Percentiles rank a stretch among this genome's conserved stretches.
These are phyloP conservation scores for Agriopis aurantiaria DNA, from an alignment of 2,888 invertebrate genomes.

Conservation along the genomic window DNA sequence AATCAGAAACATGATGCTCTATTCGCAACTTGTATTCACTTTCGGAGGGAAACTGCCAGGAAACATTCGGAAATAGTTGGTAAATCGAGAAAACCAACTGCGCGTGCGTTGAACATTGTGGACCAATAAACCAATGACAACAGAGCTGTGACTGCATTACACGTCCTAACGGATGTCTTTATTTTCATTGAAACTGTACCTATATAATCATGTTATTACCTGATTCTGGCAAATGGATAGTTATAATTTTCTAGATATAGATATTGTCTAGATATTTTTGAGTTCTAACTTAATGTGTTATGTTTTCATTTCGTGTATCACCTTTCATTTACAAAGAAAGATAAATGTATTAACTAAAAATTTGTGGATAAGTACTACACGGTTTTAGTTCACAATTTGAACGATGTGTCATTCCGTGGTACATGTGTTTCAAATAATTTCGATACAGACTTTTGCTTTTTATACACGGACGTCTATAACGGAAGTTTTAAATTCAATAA, in stretches of 20 bases:
- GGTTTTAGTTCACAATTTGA: not conserved
- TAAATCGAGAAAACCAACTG: not conserved
- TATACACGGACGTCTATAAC: conserved; percentile 22
- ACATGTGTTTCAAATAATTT: conserved; percentile 11
- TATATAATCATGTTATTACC: no score
- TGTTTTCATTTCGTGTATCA: no score
- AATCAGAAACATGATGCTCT: conserved; percentile 55
- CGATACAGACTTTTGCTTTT: conserved; percentile 11
- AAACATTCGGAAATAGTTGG: not conserved
- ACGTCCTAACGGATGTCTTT: not conserved
- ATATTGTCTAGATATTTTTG: no score
- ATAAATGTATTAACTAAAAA: no score
- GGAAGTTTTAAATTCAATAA: conserved; percentile 31
- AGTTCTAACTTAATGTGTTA: no score
- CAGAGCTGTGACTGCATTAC: not conserved
- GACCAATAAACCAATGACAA: not conserved
- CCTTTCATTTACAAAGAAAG: not conserved
- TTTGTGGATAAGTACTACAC: no score
- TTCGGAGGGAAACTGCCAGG: conserved; percentile 13
- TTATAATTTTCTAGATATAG: no score
- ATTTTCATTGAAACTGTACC: not conserved
- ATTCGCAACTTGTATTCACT: conserved; percentile 49
- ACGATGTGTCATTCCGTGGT: conserved; percentile 3
- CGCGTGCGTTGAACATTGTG: not conserved
- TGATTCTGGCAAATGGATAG: no score